These are phyloP conservation scores for Anoplophora glabripennis DNA, from an alignment of 1,140 invertebrate species.

Conservation along the genomic window DNA sequence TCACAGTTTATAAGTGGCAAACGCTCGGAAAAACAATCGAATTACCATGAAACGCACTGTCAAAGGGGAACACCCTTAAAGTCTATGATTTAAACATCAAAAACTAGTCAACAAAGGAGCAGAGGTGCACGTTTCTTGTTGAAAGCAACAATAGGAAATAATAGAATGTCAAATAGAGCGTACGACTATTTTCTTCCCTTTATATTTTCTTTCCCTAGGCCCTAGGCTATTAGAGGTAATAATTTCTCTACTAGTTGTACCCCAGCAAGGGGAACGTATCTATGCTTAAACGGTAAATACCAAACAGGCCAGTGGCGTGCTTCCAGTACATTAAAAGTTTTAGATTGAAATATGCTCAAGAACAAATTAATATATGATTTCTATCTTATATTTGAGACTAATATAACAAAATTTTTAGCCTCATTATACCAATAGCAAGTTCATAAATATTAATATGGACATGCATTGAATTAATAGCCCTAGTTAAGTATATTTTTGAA, in stretches of 20 bases:
- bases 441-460: too few relatives aligned
- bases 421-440: too few relatives aligned
- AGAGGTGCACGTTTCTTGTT: conserved; percentile 15
- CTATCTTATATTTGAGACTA: too few relatives aligned
- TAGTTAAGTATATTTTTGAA: too few relatives aligned
- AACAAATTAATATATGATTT: too few relatives aligned
- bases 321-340: too few relatives aligned
- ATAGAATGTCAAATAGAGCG: conserved; percentile 21
- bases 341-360: too few relatives aligned
- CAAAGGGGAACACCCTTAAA: conserved; percentile 2
- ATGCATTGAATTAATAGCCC: too few relatives aligned
- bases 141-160: conserved; percentile 16
- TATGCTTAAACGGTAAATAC: conserved; percentile 11
- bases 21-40: background rate
- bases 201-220: conserved; percentile 9
- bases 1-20: too few relatives aligned
- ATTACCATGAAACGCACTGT: conserved; percentile 11
- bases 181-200: conserved; percentile 18
- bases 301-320: background rate
- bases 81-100: conserved; percentile 19
- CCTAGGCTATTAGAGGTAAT: conserved; percentile 21
- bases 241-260: conserved; percentile 20
- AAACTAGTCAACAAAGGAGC: conserved; percentile 18
- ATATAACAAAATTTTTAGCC: too few relatives aligned
- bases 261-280: conserved; percentile 1